Base-by-base conservation (phyloP, 37 sponge, comb jelly and placozoan species). In the Cliona cf. orientalis region DNA sequence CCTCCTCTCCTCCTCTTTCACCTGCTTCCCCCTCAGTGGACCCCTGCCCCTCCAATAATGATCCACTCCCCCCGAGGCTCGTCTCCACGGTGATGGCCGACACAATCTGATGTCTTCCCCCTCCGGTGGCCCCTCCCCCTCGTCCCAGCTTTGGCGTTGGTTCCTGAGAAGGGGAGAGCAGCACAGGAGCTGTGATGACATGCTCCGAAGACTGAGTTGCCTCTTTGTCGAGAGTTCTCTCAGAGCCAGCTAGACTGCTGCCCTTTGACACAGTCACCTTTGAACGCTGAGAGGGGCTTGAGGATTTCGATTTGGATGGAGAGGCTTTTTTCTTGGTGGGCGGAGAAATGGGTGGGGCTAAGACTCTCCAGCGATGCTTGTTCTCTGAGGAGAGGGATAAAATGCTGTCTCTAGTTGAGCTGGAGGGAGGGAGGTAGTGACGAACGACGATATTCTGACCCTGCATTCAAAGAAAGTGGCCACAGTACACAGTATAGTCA, bases 391-490 rank as follows among this genome's bases (percentile, higher is more conserved):
- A 71, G 28, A 92, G 81, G 22, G 79, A 60, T 71, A 84, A 84
- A 9, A 92, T 38, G 22, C 84, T 78, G 65, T 92, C 80, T 38
- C 55, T 74, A 23, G 85, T 71, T 5, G 89, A 58, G 33, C 46
- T 75, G 46, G 88, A 87, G 25, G 93, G 89, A 41, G 93, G 81
- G 37, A 84, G 55, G 64, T 84, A 92, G 22, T 71, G 79, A 14
- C 93, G 33, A 44, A 92, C 74, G 1, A 84, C 89, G 26, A 92
- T 9, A 37, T 87, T 63, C 61, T 92, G 60, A 6, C 93, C 93
- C 93, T 92, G 46, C 38, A 42, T 25, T 69, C 28, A 44, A 58
- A 31, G 39, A 49, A 45, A 14, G 3, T 6, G 6, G 1, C 44
- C 6, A 69, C 5, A 25, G 44, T 71, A 29, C 23, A 22, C 49